Percentiles rank a stretch among this genome's conserved stretches.
Evolutionary conservation across 2,797 vertebrate genomes (phyloP).

Genomic region (Sitta carolinensis): DNA sequence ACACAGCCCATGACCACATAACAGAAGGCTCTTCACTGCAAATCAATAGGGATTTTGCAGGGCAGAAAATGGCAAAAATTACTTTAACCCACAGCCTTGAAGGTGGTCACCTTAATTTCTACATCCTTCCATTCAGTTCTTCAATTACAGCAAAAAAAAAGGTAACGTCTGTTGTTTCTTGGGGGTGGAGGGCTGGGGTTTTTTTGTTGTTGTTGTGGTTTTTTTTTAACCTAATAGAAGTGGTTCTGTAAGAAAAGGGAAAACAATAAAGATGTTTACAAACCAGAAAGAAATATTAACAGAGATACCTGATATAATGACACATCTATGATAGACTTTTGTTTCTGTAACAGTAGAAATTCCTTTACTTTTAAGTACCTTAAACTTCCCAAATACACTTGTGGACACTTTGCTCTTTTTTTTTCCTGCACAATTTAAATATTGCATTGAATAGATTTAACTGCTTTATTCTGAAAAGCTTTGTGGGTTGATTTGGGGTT

Average conservation of each 20-base stretch:
- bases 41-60: not conserved
- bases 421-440: not conserved
- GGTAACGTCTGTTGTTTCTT: not conserved
- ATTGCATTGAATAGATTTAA: not conserved
- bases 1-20: not conserved
- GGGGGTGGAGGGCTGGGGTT: accelerated
- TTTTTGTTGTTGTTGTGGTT: not conserved
- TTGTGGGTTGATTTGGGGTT: not conserved
- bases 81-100: not conserved
- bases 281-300: not conserved
- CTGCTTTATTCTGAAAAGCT: not conserved
- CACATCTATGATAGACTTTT: not conserved
- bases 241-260: slow-evolving; percentile 22
- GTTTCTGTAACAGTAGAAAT: not conserved
- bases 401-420: not conserved
- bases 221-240: slow-evolving; percentile 33
- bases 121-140: slow-evolving; percentile 6
- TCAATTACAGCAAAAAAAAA: slow-evolving; percentile 4
- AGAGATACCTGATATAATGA: not conserved
- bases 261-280: not conserved
- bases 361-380: slow-evolving; percentile 35
- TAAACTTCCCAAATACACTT: not conserved
- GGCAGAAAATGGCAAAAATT: slow-evolving; percentile 9
- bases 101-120: not conserved
- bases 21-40: not conserved